Evolutionary conservation across 1,140 invertebrate genomes (phyloP).

Genomic region (Batillaria attramentaria): DNA sequence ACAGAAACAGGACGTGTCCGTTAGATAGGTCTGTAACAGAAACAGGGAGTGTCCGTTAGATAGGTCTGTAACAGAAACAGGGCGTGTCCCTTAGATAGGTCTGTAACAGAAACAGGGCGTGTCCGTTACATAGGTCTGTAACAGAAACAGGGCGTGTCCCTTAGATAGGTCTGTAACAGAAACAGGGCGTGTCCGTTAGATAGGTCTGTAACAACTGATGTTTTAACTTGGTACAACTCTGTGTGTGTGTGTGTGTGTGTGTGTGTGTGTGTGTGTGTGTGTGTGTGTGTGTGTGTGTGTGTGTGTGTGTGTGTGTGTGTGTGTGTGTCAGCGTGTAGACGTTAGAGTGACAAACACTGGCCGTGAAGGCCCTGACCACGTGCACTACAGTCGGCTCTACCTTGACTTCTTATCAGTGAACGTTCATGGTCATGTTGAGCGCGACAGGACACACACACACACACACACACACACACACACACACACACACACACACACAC

Average conservation of each 20-base stretch:
- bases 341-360: too few relatives aligned
- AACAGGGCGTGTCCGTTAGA: constrained; percentile 43
- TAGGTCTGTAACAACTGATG: constrained; percentile 41
- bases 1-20: neutral
- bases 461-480: constrained; percentile 25
- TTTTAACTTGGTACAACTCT: too few relatives aligned
- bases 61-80: neutral
- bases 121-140: too few relatives aligned
- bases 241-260: constrained; percentile 6
- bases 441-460: constrained; percentile 16
- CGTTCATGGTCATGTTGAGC: too few relatives aligned
- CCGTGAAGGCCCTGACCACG: too few relatives aligned
- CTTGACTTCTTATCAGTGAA: too few relatives aligned
- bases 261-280: neutral
- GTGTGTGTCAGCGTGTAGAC: neutral
- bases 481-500: constrained; percentile 7
- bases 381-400: too few relatives aligned
- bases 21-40: neutral
- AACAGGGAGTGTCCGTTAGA: neutral
- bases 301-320: neutral
- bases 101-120: neutral
- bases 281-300: neutral
- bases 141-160: too few relatives aligned
- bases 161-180: too few relatives aligned
- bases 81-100: too few relatives aligned